Evolutionary conservation across 1,140 invertebrate genomes (phyloP).

Genomic region (Anastrepha obliqua): DNA sequence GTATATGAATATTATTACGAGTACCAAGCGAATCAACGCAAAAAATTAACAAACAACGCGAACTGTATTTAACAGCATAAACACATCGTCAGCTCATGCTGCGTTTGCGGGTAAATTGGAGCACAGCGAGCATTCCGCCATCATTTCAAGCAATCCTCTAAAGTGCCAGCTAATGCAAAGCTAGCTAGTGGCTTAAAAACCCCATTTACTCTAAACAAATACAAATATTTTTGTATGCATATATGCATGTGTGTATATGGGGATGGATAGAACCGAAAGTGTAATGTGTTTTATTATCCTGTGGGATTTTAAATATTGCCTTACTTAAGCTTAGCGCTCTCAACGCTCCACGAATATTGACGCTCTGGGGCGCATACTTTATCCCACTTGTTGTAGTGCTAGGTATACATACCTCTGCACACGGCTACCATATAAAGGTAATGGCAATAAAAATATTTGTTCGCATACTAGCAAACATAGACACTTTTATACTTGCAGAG

Average conservation of each 20-base stretch:
- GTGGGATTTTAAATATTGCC: conserved; percentile 43
- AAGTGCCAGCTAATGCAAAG: neutral
- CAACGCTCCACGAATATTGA: neutral
- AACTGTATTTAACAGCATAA: neutral
- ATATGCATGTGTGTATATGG: neutral
- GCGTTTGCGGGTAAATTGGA: conserved; percentile 1
- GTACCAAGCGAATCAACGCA: neutral
- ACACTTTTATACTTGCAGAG: neutral
- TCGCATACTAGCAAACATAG: neutral
- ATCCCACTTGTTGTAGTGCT: neutral
- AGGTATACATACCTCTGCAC: neutral
- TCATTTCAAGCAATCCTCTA: neutral
- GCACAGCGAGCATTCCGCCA: neutral
- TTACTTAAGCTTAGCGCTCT: conserved; percentile 29
- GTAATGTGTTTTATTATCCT: conserved; percentile 7
- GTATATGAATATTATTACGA: neutral
- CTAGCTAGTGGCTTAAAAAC: neutral
- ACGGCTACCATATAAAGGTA: neutral
- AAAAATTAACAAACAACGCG: neutral
- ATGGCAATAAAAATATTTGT: neutral
- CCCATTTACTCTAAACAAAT: neutral
- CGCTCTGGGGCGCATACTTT: conserved; percentile 16
- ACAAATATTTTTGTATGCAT: neutral
- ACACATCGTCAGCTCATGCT: neutral
- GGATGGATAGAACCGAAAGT: neutral